Conservation (phyloP, 2,797 vertebrate species). For the Apogon talboti region DNA sequence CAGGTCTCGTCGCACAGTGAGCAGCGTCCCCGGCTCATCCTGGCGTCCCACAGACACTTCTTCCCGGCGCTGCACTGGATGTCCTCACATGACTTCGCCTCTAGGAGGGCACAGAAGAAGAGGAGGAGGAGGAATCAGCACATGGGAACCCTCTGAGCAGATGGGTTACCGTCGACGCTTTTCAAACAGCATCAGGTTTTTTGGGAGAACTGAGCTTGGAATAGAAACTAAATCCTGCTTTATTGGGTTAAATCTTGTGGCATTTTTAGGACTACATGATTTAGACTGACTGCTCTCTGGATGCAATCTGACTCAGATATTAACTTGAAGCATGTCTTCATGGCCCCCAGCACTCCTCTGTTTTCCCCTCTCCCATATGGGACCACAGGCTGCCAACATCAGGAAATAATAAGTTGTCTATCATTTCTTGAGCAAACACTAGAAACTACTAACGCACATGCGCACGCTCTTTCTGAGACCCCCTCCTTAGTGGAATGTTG, state of each 20-base stretch:
- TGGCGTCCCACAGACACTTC: constrained; percentile 96
- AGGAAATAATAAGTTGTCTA: constrained; percentile 86
- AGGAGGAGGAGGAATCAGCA: constrained; percentile 26
- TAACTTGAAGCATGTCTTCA: constrained; percentile 66
- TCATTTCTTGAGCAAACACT: constrained; percentile 83
- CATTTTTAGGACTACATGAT: constrained; percentile 43
- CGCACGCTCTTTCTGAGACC: constrained; percentile 55
- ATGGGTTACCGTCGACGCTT: constrained; percentile 40
- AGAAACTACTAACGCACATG: constrained; percentile 74
- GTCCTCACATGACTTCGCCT: constrained; percentile 98
- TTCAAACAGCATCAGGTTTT: constrained; percentile 49
- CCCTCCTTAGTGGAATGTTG: constrained; percentile 79
- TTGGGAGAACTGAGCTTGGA: constrained; percentile 26
- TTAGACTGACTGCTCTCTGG: constrained; percentile 48
- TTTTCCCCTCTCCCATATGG: constrained; percentile 68
- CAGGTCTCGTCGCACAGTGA: constrained; percentile 92
- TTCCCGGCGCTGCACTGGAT: constrained; percentile 94
- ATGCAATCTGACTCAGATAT: constrained; percentile 68
- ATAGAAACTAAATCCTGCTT: constrained; percentile 42
- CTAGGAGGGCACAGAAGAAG: constrained; percentile 77
- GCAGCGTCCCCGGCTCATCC: constrained; percentile 93
- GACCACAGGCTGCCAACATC: constrained; percentile 82
- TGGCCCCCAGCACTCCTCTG: constrained; percentile 70
- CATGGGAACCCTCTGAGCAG: constrained; percentile 53
- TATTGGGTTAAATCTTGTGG: constrained; percentile 22